These are phyloP conservation scores for Parotia lawesii DNA, from an alignment of 2,113 vertebrate genomes.

Conservation along the genomic window DNA sequence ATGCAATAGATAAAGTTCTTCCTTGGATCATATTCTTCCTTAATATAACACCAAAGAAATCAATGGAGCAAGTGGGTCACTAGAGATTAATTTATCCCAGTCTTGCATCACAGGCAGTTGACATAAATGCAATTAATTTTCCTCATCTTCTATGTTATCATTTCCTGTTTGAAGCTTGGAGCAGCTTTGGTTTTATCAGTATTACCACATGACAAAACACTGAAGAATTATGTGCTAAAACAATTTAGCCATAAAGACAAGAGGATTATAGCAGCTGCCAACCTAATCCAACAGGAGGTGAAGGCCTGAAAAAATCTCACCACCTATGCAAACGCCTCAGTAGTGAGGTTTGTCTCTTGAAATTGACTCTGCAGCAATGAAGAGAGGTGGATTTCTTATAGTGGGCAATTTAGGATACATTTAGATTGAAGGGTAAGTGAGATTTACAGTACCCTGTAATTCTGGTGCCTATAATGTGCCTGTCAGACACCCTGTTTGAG, in stretches of 20 bases:
- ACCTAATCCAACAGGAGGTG: neutral
- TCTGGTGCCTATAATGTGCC: neutral
- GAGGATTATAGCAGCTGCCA: neutral
- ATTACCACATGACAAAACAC: neutral
- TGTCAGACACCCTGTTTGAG: neutral
- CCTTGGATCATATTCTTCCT: neutral
- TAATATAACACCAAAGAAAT: neutral
- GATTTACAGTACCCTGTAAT: neutral
- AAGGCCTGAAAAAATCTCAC: neutral
- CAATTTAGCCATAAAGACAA: neutral
- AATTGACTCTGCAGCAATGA: neutral
- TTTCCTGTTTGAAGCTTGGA: neutral
- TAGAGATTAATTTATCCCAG: neutral
- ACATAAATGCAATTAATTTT: neutral
- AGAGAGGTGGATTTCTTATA: neutral
- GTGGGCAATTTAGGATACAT: neutral
- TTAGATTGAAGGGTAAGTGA: neutral
- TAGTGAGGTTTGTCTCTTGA: neutral
- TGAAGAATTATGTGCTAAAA: neutral
- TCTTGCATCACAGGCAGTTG: neutral
- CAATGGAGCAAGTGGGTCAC: neutral
- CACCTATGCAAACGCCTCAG: neutral
- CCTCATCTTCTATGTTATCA: neutral
- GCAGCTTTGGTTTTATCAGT: neutral
- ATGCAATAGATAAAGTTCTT: neutral